phyloP scores from a whole-genome alignment of 2,797 vertebrate genomes.

The Delichon dasypus region DNA sequence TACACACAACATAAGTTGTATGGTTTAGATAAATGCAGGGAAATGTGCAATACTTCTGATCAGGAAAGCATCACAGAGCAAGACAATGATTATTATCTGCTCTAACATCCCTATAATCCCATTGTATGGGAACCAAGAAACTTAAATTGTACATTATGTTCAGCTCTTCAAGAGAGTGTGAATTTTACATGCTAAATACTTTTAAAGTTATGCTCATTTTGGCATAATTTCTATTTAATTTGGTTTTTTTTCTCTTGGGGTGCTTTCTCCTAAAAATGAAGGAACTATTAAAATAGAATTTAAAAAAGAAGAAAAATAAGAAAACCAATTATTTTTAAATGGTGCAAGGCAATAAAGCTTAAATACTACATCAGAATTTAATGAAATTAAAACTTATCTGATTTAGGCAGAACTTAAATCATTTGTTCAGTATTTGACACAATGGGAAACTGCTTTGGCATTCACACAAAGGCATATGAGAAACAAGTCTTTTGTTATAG shows the following conservation, averaged over 20 bases:
- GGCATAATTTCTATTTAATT: background rate
- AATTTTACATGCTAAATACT: background rate
- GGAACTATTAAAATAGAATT: background rate
- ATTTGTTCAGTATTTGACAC: background rate
- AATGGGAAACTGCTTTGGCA: background rate
- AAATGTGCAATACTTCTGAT: background rate
- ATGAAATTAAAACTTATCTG: background rate
- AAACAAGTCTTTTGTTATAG: background rate
- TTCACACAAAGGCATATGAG: background rate
- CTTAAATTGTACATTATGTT: background rate
- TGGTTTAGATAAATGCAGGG: background rate
- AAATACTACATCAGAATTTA: background rate
- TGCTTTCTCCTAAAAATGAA: background rate
- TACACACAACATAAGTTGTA: background rate
- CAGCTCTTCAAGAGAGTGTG: background rate
- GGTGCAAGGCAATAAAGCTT: background rate
- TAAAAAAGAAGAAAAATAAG: background rate
- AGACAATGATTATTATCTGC: background rate
- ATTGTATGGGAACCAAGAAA: background rate
- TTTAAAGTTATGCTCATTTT: background rate
- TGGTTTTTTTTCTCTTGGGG: background rate
- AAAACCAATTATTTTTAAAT: background rate
- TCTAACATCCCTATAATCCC: background rate
- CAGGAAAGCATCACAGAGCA: background rate
- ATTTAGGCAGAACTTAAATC: background rate